These are phyloP conservation scores for Uromys caudimaculatus DNA, from an alignment of 2,797 vertebrate genomes.

Conservation along the genomic window DNA sequence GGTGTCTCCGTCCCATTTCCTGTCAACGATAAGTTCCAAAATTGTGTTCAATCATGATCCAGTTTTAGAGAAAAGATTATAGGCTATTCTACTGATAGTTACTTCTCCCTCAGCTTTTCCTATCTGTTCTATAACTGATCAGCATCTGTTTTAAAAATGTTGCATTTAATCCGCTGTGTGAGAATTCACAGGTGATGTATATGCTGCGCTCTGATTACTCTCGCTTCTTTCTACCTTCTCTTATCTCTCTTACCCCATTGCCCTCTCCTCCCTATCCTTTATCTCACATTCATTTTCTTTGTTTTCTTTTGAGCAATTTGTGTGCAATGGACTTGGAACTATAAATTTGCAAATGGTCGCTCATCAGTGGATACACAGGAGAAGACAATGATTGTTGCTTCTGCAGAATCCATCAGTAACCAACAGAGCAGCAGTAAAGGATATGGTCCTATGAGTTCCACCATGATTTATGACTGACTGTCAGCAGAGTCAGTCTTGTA, in stretches of 20 bases:
- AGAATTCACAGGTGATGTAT: not conserved
- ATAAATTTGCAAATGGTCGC: too few species aligned
- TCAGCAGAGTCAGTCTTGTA: not conserved
- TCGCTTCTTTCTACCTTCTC: not conserved
- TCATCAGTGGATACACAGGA: not conserved
- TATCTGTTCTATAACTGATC: not conserved
- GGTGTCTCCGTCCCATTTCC: too few species aligned
- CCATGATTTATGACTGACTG: not conserved
- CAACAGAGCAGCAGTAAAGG: not conserved
- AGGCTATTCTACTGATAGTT: not conserved
- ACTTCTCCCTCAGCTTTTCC: not conserved
- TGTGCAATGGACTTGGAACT: too few species aligned
- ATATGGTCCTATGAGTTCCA: not conserved
- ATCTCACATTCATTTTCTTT: not conserved
- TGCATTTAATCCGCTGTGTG: not conserved
- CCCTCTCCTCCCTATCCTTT: too few species aligned
- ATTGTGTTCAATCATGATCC: accelerated
- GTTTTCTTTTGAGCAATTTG: not conserved
- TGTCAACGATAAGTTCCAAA: not conserved
- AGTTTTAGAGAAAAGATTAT: not conserved
- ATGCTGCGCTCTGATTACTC: not conserved
- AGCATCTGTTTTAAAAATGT: too few species aligned
- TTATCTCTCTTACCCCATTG: not conserved
- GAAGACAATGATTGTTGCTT: not conserved
- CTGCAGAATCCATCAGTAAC: not conserved